Conservation (phyloP, 2,113 vertebrate genomes). For the Podarcis muralis region DNA sequence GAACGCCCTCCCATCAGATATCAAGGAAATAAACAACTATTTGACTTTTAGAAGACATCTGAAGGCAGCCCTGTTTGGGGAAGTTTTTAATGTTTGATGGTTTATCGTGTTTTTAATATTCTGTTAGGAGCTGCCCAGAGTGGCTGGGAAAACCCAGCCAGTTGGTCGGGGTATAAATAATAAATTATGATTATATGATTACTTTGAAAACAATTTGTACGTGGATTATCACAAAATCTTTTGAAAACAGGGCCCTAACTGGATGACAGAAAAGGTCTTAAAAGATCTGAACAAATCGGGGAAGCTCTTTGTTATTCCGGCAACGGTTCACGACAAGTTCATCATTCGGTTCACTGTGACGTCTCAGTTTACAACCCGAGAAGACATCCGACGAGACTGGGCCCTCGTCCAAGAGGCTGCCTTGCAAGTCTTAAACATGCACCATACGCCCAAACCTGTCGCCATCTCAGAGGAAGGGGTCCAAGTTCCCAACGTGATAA, state of each 20-base stretch:
- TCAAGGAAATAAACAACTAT: too few species aligned
- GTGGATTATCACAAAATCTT: not conserved
- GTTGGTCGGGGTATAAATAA: too few species aligned
- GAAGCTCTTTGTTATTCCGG: constrained; percentile 91
- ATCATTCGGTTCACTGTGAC: constrained; percentile 96
- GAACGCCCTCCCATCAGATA: too few species aligned
- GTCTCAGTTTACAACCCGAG: constrained; percentile 89
- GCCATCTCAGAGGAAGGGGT: constrained; percentile 27
- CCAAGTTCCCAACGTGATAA: constrained; percentile 3
- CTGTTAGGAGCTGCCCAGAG: too few species aligned
- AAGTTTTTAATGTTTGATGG: too few species aligned
- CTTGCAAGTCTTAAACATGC: constrained; percentile 69
- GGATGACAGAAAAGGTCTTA: constrained; percentile 88
- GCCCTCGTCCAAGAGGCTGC: constrained; percentile 82
- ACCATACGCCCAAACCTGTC: constrained; percentile 49
- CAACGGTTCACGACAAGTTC: constrained; percentile 84
- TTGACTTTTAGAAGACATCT: too few species aligned
- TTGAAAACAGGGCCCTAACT: constrained; percentile 85
- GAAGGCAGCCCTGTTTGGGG: too few species aligned
- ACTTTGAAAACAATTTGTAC: not conserved
- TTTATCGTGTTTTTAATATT: too few species aligned
- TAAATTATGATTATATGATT: too few species aligned
- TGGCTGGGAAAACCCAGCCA: too few species aligned
- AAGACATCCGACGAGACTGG: constrained; percentile 92
- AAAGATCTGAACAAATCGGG: constrained; percentile 85